Conservation (phyloP, 2,113 vertebrate genomes). For the Eubucco bourcierii region DNA sequence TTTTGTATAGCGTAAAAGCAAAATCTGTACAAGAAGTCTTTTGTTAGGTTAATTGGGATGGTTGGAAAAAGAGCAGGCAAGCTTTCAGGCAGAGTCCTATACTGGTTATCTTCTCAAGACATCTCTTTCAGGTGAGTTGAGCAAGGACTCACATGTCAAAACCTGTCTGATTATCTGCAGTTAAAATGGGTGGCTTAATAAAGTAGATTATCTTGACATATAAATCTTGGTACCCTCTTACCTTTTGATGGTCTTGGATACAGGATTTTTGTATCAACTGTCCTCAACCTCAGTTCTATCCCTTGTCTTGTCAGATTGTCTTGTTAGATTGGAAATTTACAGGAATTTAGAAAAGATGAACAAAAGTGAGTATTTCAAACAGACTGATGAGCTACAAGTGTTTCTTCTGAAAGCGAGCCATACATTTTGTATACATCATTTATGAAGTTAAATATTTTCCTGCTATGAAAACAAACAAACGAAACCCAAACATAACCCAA, state of each 20-base stretch:
- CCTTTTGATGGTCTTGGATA: not conserved
- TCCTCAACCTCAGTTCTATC: not conserved
- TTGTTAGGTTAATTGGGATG: not conserved
- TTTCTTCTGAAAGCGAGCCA: not conserved
- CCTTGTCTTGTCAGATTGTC: not conserved
- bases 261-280: not conserved
- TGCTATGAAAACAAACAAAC: not conserved
- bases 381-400: not conserved
- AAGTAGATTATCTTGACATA: not conserved
- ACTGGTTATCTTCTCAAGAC: not conserved
- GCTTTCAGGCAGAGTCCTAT: not conserved
- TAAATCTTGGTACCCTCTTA: not conserved
- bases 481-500: not conserved
- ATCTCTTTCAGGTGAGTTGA: not conserved
- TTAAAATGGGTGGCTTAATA: not conserved
- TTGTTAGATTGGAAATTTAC: not conserved
- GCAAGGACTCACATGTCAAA: not conserved
- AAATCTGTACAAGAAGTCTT: not conserved
- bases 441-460: not conserved
- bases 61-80: not conserved
- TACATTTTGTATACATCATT: not conserved
- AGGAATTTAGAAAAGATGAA: not conserved
- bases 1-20: not conserved
- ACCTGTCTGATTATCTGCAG: not conserved
- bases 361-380: not conserved